Conservation (phyloP, 1,140 invertebrate species). For the Zaprionus taronus region DNA sequence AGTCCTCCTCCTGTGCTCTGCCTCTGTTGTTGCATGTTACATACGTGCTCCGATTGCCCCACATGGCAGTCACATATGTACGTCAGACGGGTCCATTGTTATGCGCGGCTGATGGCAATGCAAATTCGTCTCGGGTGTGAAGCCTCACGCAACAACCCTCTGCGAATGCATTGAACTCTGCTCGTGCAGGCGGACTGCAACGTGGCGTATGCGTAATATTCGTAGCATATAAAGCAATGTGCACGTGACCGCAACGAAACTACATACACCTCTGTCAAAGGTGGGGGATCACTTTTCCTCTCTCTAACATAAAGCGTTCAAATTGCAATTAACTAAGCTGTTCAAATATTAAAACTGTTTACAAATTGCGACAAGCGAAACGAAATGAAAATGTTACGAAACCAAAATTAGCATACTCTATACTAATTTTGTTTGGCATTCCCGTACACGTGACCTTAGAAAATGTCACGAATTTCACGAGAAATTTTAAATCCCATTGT, state of each 20-base stretch:
- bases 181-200: constrained; percentile 48
- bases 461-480: not conserved
- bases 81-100: constrained; percentile 64
- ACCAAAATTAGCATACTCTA: not conserved
- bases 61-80: constrained; percentile 55
- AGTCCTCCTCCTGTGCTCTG: constrained; percentile 1
- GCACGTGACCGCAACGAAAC: constrained; percentile 49
- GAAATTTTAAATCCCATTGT: not conserved
- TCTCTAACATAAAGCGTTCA: constrained; percentile 2
- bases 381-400: constrained; percentile 11
- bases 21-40: constrained; percentile 23
- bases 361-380: constrained; percentile 2
- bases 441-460: not conserved
- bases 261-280: not conserved
- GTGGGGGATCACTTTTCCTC: not conserved
- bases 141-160: constrained; percentile 48
- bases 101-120: constrained; percentile 69
- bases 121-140: constrained; percentile 31
- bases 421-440: not conserved
- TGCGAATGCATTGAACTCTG: constrained; percentile 70
- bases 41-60: constrained; percentile 26
- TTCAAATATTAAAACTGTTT: not conserved
- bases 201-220: constrained; percentile 76
- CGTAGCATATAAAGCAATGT: constrained; percentile 38
- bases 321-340: constrained; percentile 15